These are phyloP conservation scores for Lochmaea crataegi DNA, from an alignment of 2,888 invertebrate species.

Conservation along the genomic window DNA sequence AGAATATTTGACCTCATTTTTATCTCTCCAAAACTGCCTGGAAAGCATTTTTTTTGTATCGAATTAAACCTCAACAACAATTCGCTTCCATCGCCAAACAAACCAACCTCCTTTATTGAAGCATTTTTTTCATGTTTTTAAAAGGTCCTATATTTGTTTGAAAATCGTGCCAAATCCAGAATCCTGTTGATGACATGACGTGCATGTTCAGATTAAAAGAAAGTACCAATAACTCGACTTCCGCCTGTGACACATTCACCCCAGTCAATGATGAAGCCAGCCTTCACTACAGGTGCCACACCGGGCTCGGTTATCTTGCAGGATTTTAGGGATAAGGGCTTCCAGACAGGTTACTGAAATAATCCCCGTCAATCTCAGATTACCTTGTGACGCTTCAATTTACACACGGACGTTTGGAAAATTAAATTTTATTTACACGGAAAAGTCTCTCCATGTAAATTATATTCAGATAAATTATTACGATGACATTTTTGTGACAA, in stretches of 20 bases:
- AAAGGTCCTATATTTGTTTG: background rate
- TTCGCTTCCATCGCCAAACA: background rate
- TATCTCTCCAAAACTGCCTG: background rate
- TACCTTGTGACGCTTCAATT: conserved; percentile 13
- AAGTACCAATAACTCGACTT: conserved; percentile 34
- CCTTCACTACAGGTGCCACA: conserved; percentile 50
- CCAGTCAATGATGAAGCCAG: conserved; percentile 33
- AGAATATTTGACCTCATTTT: background rate
- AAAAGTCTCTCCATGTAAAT: too few relatives aligned
- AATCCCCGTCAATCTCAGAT: conserved; percentile 55
- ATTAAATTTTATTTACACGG: background rate
- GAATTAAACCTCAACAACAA: background rate
- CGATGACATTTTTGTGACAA: too few relatives aligned
- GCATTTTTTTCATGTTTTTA: background rate
- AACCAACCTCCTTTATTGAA: background rate
- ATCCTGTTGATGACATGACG: conserved; percentile 27
- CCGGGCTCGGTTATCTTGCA: conserved; percentile 56
- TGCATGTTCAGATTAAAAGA: conserved; percentile 29
- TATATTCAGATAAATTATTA: too few relatives aligned
- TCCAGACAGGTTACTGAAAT: conserved; percentile 55
- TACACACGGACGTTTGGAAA: background rate
- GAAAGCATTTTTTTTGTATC: background rate
- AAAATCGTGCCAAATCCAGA: conserved; percentile 17
- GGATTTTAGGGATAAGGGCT: conserved; percentile 56
- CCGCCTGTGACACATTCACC: conserved; percentile 29